Percentiles rank a stretch among this genome's conserved stretches.
Conservation (phyloP, 30 jellyfish, hydroid and myxozoan species). For the Hydractinia echinata region DNA sequence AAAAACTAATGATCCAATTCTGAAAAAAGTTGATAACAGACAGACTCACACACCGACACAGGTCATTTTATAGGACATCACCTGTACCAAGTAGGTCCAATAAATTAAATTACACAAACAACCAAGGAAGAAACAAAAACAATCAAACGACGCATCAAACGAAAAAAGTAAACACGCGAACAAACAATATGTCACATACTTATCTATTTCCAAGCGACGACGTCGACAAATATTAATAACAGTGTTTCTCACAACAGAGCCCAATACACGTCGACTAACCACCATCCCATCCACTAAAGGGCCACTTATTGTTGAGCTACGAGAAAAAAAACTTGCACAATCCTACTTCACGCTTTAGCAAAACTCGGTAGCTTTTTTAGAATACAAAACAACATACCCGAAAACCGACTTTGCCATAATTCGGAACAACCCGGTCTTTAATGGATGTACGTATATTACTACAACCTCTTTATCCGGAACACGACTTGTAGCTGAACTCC, state of each 20-base stretch:
- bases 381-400: conserved; percentile 55
- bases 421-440: conserved; percentile 81
- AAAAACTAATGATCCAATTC: too few species aligned
- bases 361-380: background rate
- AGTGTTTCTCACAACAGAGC: conserved; percentile 72
- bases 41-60: too few species aligned
- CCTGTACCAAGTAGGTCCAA: background rate
- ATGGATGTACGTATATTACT: conserved; percentile 71
- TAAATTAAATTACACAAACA: background rate
- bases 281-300: conserved; percentile 93
- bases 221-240: conserved; percentile 67
- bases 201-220: conserved; percentile 86
- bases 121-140: too few species aligned
- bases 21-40: background rate
- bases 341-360: background rate
- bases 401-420: conserved; percentile 51
- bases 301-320: conserved; percentile 79
- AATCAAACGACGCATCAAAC: background rate
- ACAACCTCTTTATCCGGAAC: conserved; percentile 90
- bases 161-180: background rate
- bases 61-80: too few species aligned
- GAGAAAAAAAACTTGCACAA: background rate
- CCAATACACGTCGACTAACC: conserved; percentile 80
- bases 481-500: conserved; percentile 48
- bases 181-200: conserved; percentile 22